A percentile compares a stretch with the other conserved stretches of the same genome.
phyloP scores from a whole-genome alignment of 2,113 vertebrate genomes.

The Pampusana beccarii region DNA sequence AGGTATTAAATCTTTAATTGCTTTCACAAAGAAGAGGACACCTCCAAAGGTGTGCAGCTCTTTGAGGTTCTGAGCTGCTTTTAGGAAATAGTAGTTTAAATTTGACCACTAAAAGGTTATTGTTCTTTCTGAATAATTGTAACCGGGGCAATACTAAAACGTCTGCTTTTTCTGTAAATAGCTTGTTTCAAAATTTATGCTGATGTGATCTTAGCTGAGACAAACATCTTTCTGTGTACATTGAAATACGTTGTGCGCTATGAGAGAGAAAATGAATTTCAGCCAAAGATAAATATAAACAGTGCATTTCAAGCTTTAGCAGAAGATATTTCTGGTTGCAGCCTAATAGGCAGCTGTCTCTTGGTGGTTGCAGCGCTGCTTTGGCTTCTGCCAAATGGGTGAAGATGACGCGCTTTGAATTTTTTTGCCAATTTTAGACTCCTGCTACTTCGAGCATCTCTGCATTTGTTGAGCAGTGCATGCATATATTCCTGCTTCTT shows the following conservation, averaged over 20 bases:
- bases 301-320: background rate
- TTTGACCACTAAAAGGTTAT: background rate
- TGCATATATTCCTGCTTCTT: background rate
- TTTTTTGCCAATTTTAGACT: background rate
- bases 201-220: background rate
- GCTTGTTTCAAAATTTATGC: background rate
- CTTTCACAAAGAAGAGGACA: background rate
- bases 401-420: background rate
- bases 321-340: conserved; percentile 34
- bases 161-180: background rate
- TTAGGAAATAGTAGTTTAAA: background rate
- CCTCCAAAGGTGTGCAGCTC: background rate
- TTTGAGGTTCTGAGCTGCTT: background rate
- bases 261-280: conserved; percentile 19
- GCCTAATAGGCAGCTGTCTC: conserved; percentile 26
- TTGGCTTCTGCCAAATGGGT: background rate
- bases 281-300: conserved; percentile 48
- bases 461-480: background rate
- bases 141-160: background rate
- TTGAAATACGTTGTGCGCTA: background rate
- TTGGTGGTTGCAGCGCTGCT: background rate
- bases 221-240: background rate
- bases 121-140: background rate
- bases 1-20: conserved; percentile 8
- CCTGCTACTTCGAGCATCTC: background rate